Evolutionary conservation across 2,888 invertebrate genomes (phyloP).

Genomic region (Microctonus brassicae): DNA sequence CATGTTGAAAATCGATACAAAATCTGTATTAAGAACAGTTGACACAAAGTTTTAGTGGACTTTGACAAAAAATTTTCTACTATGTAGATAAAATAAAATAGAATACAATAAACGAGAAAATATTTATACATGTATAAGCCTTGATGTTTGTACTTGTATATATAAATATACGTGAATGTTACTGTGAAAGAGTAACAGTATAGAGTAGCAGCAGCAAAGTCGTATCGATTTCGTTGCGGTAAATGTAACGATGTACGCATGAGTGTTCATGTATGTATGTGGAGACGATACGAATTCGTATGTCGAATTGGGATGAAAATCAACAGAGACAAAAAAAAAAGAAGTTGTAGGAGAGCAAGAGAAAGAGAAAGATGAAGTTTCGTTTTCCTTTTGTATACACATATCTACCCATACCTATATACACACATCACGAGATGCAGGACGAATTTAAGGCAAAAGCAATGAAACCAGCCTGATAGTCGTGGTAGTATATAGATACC

Average conservation of each 20-base stretch:
- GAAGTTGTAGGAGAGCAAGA: too few species aligned
- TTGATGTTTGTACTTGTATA: too few species aligned
- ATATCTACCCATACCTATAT: too few species aligned
- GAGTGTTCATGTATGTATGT: not conserved
- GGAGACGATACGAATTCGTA: not conserved
- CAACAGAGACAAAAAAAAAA: not conserved
- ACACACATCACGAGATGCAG: not conserved
- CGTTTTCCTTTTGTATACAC: not conserved
- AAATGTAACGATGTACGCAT: constrained; percentile 16
- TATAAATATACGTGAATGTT: too few species aligned
- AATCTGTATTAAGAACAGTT: too few species aligned
- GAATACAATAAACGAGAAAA: too few species aligned
- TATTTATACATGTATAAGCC: too few species aligned
- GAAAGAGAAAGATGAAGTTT: not conserved
- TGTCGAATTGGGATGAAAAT: not conserved
- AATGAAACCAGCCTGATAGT: not conserved
- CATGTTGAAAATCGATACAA: too few species aligned
- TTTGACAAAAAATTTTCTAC: too few species aligned
- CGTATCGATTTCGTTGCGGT: constrained; percentile 27
- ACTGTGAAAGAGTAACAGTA: too few species aligned
- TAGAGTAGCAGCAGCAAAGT: not conserved
- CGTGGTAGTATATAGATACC: not conserved
- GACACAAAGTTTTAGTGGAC: too few species aligned
- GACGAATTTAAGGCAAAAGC: not conserved
- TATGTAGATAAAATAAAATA: too few species aligned